Conservation (phyloP, 2,888 invertebrate genomes). For the Clivina fossor region DNA sequence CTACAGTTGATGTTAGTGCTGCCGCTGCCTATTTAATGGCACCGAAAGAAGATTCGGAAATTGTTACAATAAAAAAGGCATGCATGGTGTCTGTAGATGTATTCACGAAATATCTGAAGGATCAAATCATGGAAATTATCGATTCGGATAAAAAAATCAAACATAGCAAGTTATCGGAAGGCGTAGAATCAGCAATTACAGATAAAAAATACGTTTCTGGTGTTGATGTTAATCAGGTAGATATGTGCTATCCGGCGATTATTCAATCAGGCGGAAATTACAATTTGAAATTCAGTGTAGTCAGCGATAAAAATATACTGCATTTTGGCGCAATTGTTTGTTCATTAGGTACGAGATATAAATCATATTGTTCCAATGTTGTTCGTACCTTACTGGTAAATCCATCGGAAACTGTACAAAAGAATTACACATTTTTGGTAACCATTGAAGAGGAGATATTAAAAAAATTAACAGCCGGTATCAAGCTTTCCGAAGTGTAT, state of each 20-base stretch:
- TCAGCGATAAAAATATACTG: constrained; percentile 88
- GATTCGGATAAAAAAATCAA: constrained; percentile 98
- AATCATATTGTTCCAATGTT: constrained; percentile 97
- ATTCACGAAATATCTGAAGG: constrained; percentile 93
- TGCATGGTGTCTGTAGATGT: constrained; percentile 91
- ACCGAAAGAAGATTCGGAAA: constrained; percentile 91
- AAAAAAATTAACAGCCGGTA: constrained; percentile 78
- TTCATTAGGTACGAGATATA: constrained; percentile 91
- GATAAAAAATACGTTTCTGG: constrained; percentile 95
- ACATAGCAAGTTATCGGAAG: constrained; percentile 92
- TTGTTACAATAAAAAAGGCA: constrained; percentile 88
- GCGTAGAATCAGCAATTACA: constrained; percentile 89
- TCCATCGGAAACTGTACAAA: constrained; percentile 77
- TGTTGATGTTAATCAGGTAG: constrained; percentile 85
- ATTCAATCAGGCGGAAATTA: constrained; percentile 99
- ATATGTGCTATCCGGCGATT: constrained; percentile 98
- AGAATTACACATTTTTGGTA: constrained; percentile 89
- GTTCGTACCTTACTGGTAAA: constrained; percentile 95
- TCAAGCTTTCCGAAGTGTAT: constrained; percentile 84
- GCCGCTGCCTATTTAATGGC: constrained; percentile 86
- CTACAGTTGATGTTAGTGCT: constrained; percentile 83
- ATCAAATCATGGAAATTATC: constrained; percentile 98
- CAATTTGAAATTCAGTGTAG: constrained; percentile 93
- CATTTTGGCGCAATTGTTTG: constrained; percentile 97
- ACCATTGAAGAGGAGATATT: constrained; percentile 88